Evolutionary conservation across 2,888 invertebrate species (phyloP), one percentile per base, ranked within the genome.

Genomic region (Aphrophora alni): DNA sequence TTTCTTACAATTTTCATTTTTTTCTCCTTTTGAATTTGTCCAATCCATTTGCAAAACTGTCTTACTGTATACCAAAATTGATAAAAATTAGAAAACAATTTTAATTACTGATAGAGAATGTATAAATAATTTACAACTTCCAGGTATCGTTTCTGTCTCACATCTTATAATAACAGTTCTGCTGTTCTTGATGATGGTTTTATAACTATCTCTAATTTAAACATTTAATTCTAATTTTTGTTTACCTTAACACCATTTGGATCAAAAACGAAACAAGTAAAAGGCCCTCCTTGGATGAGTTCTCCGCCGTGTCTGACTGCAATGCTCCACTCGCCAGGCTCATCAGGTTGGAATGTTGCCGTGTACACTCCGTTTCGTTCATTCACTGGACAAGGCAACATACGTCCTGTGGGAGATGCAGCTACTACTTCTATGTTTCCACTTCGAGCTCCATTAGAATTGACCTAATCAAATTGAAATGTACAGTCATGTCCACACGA

Each of bases 241-340:
- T n/a, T 85, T 86, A 91, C 94, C 82, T 95, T 93, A 12, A 98
- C 95, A 26, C 96, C 96, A 69, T 96, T 94, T 0, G 98, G 97
- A 89, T 98, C 98, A 87, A 97, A 98, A 0, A 98, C 98, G 86
- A 97, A 95, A 87, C 99, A 98, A 0, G 96, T 95, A 88, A 98
- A 99, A 0, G 99, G 99, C 24, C 98, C 98, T 80, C 98, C 98
- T 90, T 95, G 90, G 85, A 99, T 98, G 88, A 98, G 97, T 86
- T 97, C 95, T 38, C 97, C 97, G 87, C 98, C 97, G 88, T 98
- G 98, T 38, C 96, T 94, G 84, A 99, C 98, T 84, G 96, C 96
- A 80, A 99, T 98, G 85, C 95, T 94, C 98, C 98, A 99, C 86
- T 97, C 96, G 80, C 99, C 99, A 59, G 97, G 95, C 90, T 99